These are phyloP conservation scores for Dryobota labecula DNA, from an alignment of 2,888 invertebrate species.

Conservation along the genomic window DNA sequence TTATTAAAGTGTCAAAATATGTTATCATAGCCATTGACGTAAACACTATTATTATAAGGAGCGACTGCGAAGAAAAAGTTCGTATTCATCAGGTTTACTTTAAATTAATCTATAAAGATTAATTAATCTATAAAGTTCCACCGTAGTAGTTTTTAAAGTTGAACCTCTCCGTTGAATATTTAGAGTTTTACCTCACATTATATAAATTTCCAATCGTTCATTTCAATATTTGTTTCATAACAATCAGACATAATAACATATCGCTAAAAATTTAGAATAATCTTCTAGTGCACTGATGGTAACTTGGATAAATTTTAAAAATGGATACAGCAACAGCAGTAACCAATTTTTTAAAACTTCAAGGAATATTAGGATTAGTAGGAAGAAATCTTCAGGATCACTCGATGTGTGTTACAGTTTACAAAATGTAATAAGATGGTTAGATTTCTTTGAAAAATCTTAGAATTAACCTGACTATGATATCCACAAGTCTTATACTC, in stretches of 20 bases:
- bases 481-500: slow-evolving; percentile 12
- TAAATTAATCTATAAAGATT: no score
- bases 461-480: slow-evolving; percentile 27
- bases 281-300: background rate
- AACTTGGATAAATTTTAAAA: background rate
- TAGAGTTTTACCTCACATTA: background rate
- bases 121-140: no score
- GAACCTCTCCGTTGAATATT: no score
- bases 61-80: background rate
- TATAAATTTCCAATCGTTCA: background rate
- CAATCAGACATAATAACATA: background rate
- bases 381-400: slow-evolving; percentile 86
- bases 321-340: slow-evolving; percentile 18
- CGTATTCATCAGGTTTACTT: background rate
- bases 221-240: background rate
- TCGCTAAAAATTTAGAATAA: background rate
- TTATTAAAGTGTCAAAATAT: background rate
- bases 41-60: background rate
- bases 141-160: background rate
- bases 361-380: slow-evolving; percentile 64
- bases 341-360: slow-evolving; percentile 7
- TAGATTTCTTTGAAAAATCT: slow-evolving; percentile 4
- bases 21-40: background rate
- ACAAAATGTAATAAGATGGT: slow-evolving; percentile 45
- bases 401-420: slow-evolving; percentile 68